Conservation (phyloP, 1,140 invertebrate genomes). For the Zaprionus inermis region DNA sequence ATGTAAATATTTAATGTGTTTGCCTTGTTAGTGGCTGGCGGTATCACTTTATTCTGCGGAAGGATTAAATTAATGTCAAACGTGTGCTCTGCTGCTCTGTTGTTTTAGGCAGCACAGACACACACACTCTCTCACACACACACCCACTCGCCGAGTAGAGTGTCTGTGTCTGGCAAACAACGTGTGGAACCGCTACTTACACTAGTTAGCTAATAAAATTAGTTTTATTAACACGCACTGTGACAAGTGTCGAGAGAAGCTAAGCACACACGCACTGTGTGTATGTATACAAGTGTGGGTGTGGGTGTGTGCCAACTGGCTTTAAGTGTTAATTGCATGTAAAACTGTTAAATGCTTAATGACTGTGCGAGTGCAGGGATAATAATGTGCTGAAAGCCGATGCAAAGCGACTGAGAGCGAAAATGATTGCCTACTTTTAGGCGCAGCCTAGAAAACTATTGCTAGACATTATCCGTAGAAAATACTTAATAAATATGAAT, state of each 20-base stretch:
- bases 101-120: slow-evolving; percentile 66
- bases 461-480: too few relatives aligned
- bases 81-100: slow-evolving; percentile 60
- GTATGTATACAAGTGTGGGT: slow-evolving; percentile 14
- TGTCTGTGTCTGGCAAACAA: slow-evolving; percentile 63
- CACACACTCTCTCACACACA: slow-evolving; percentile 7
- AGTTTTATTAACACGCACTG: slow-evolving; percentile 82
- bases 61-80: slow-evolving; percentile 84
- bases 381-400: slow-evolving; percentile 21
- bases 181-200: slow-evolving; percentile 78
- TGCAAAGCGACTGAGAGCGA: slow-evolving; percentile 2
- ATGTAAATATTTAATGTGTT: slow-evolving; percentile 82
- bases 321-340: slow-evolving; percentile 75
- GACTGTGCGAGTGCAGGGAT: slow-evolving; percentile 7
- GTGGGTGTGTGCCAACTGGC: slow-evolving; percentile 32
- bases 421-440: slow-evolving; percentile 55
- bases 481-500: too few relatives aligned
- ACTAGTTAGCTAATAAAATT: slow-evolving; percentile 80
- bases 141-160: slow-evolving; percentile 20
- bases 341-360: slow-evolving; percentile 67
- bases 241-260: slow-evolving; percentile 57
- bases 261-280: slow-evolving; percentile 39
- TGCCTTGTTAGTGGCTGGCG: slow-evolving; percentile 83
- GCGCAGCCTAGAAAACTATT: background rate
- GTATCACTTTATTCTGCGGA: slow-evolving; percentile 83